Conservation (phyloP, 2,888 invertebrate genomes). For the Coenonympha glycerion region DNA sequence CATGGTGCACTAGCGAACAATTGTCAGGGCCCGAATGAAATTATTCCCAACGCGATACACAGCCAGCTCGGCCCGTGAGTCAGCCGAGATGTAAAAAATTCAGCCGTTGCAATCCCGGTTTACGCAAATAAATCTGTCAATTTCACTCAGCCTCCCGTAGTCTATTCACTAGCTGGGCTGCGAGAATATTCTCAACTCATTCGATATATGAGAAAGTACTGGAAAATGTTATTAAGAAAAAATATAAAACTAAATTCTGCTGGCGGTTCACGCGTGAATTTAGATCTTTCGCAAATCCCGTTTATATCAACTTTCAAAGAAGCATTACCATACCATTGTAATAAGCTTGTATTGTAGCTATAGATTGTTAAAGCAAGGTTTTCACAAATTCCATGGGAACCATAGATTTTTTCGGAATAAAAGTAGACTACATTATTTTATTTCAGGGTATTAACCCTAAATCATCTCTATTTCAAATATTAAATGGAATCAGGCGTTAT, state of each 20-base stretch:
- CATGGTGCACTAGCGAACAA: constrained; percentile 21
- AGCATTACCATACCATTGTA: no score
- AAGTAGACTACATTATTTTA: no score
- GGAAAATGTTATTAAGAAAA: no score
- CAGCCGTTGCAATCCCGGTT: constrained; percentile 58
- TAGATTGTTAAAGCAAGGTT: no score
- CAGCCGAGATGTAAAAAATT: constrained; percentile 59
- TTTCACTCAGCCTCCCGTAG: constrained; percentile 66
- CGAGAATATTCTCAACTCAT: constrained; percentile 28
- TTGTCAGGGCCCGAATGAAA: constrained; percentile 34
- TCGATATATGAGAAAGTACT: constrained; percentile 17
- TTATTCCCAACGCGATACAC: constrained; percentile 34
- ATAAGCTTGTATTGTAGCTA: neutral
- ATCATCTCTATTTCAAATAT: no score
- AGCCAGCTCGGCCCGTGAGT: constrained; percentile 26
- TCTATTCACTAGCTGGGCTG: constrained; percentile 39
- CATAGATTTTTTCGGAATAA: no score
- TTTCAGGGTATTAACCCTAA: no score
- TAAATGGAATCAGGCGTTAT: no score
- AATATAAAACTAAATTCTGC: neutral
- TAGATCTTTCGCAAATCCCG: no score
- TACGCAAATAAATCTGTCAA: constrained; percentile 74
- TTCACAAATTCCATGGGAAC: no score
- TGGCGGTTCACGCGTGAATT: neutral
- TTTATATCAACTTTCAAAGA: no score